Conservation (phyloP, 2,797 vertebrate genomes). For the Diplodus sargus region DNA sequence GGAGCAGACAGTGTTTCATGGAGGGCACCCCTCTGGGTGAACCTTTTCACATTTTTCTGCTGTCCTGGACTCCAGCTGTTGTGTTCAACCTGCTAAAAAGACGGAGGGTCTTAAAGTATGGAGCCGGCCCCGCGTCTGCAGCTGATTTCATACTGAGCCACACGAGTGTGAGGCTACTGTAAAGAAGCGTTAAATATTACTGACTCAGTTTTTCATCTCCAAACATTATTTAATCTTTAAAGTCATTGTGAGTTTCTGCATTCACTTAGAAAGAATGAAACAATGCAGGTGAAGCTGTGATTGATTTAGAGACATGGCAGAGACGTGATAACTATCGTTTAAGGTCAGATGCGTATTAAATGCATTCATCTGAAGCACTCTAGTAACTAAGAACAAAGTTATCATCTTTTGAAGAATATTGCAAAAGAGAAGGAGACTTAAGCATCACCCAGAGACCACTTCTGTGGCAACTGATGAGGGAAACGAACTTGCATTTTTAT, state of each 20-base stretch:
- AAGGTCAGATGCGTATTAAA: not conserved
- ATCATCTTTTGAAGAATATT: not conserved
- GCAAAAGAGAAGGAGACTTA: not conserved
- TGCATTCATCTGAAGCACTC: not conserved
- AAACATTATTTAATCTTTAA: slow-evolving; percentile 7
- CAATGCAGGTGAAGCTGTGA: not conserved
- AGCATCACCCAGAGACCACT: not conserved
- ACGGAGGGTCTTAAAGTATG: slow-evolving; percentile 25
- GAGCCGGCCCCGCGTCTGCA: slow-evolving; percentile 23
- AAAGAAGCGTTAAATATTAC: not conserved
- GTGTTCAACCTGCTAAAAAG: slow-evolving; percentile 44
- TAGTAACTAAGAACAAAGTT: not conserved
- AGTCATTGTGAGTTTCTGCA: not conserved
- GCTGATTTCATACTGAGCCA: slow-evolving; percentile 14
- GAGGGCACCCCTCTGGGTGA: slow-evolving; percentile 40
- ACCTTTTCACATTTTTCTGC: slow-evolving; percentile 38
- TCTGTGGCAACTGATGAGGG: not conserved
- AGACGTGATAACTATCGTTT: not conserved
- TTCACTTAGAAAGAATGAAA: not conserved
- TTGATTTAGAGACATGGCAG: not conserved
- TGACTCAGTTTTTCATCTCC: not conserved
- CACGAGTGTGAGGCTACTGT: not conserved
- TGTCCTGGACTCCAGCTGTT: slow-evolving; percentile 49
- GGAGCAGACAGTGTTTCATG: slow-evolving; percentile 21
- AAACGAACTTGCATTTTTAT: not conserved